phyloP scores from a whole-genome alignment of 35 echinoderm and acorn worm species.

The Diadema setosum region DNA sequence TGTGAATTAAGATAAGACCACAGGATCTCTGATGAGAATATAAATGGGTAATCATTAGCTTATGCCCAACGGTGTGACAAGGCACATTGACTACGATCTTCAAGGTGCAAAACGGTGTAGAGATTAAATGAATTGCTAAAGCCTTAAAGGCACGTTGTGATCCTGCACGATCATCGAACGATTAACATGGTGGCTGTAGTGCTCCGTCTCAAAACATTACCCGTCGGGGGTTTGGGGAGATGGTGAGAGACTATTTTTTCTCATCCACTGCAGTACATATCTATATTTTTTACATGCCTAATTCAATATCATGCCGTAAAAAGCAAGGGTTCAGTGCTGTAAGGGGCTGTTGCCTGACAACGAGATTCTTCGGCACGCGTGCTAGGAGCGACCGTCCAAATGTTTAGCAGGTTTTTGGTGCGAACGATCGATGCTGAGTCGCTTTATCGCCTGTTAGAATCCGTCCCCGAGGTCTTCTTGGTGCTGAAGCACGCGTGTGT shows the following conservation, averaged over 20 bases:
- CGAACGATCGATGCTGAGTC: background rate
- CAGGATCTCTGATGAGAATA: too few species aligned
- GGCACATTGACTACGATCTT: slow-evolving; percentile 14
- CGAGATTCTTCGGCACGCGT: slow-evolving; percentile 14
- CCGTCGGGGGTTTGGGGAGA: background rate
- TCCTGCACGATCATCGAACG: background rate
- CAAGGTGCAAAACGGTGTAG: slow-evolving; percentile 1
- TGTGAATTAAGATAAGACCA: too few species aligned
- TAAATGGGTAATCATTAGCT: too few species aligned
- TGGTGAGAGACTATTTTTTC: background rate
- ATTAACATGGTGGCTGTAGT: background rate
- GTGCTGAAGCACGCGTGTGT: slow-evolving; percentile 29
- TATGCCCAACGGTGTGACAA: slow-evolving; percentile 6
- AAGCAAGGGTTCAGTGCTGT: too few species aligned
- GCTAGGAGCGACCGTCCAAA: background rate
- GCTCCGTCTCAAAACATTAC: background rate
- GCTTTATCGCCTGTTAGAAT: slow-evolving; percentile 13
- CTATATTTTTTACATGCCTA: too few species aligned
- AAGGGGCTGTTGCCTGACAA: background rate
- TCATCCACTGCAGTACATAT: background rate
- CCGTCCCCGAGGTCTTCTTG: background rate
- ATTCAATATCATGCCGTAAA: too few species aligned
- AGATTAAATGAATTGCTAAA: background rate
- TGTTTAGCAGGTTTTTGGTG: slow-evolving; percentile 16
- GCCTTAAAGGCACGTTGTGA: background rate